Evolutionary conservation across 1,140 invertebrate genomes (phyloP).

Genomic region (Saccostrea cuccullata): DNA sequence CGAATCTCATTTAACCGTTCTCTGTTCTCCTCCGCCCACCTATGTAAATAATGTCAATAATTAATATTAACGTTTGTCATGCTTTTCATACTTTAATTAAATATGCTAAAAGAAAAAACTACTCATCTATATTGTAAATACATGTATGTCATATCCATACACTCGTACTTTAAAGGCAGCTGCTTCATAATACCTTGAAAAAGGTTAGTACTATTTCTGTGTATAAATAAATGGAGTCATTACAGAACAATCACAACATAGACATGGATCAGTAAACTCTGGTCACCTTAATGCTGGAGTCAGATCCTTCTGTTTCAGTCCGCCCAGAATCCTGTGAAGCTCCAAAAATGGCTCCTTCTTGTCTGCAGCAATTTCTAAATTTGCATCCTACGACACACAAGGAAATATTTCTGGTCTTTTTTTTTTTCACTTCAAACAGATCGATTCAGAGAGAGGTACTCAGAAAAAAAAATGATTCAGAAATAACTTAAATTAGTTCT

Average conservation of each 20-base stretch:
- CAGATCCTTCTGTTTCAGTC: constrained; percentile 88
- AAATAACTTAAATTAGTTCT: neutral
- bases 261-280: no score
- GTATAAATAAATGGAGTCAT: no score
- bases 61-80: no score
- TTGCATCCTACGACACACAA: constrained; percentile 83
- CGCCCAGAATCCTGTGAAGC: constrained; percentile 90
- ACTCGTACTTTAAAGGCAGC: no score
- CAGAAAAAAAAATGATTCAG: neutral
- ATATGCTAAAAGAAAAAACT: no score
- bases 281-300: constrained; percentile 87
- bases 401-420: neutral
- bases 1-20: constrained; percentile 76
- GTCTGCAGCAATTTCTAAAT: constrained; percentile 84
- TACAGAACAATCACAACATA: no score
- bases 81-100: no score
- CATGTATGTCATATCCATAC: no score
- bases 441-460: neutral
- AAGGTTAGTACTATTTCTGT: no score
- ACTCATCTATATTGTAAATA: no score
- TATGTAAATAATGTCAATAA: constrained; percentile 66
- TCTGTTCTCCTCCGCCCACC: constrained; percentile 79
- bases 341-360: constrained; percentile 91
- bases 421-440: neutral
- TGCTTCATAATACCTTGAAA: no score